Conservation (phyloP, 2,888 invertebrate species). For the Carabus problematicus region DNA sequence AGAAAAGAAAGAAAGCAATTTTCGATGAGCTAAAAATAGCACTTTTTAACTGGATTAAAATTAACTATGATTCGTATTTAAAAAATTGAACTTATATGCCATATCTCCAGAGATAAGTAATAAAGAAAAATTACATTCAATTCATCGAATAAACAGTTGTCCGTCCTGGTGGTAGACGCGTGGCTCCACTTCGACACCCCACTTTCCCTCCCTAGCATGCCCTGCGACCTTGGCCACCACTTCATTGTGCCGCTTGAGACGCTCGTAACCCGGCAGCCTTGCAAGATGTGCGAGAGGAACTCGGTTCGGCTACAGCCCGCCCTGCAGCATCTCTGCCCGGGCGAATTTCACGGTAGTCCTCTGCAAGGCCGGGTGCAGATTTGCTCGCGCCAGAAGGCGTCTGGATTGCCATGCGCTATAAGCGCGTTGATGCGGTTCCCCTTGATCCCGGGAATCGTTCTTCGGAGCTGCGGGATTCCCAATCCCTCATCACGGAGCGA, state of each 20-base stretch:
- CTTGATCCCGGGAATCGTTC: background rate
- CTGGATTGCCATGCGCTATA: constrained; percentile 29
- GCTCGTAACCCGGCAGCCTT: constrained; percentile 45
- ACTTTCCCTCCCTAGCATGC: background rate
- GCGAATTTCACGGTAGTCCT: constrained; percentile 42
- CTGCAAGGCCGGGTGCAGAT: constrained; percentile 41
- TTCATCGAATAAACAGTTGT: constrained; percentile 8
- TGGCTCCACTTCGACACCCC: constrained; percentile 10
- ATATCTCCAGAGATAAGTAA: too few relatives aligned
- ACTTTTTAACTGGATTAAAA: too few relatives aligned
- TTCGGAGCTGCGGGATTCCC: too few relatives aligned
- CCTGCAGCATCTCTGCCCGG: constrained; percentile 30
- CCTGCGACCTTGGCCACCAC: background rate
- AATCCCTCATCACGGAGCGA: too few relatives aligned
- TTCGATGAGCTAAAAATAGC: too few relatives aligned
- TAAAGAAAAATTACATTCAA: too few relatives aligned
- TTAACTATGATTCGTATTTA: too few relatives aligned
- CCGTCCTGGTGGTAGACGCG: constrained; percentile 6
- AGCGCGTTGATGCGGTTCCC: constrained; percentile 40
- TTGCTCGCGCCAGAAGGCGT: constrained; percentile 35
- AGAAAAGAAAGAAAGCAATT: too few relatives aligned
- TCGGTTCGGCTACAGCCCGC: constrained; percentile 39
- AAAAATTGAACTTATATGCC: too few relatives aligned
- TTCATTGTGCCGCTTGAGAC: constrained; percentile 44
- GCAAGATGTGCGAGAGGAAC: constrained; percentile 44